Evolutionary conservation across 2,113 vertebrate genomes (phyloP), one percentile per base, ranked within the genome.

Genomic region (Gnathonemus longibarbis): DNA sequence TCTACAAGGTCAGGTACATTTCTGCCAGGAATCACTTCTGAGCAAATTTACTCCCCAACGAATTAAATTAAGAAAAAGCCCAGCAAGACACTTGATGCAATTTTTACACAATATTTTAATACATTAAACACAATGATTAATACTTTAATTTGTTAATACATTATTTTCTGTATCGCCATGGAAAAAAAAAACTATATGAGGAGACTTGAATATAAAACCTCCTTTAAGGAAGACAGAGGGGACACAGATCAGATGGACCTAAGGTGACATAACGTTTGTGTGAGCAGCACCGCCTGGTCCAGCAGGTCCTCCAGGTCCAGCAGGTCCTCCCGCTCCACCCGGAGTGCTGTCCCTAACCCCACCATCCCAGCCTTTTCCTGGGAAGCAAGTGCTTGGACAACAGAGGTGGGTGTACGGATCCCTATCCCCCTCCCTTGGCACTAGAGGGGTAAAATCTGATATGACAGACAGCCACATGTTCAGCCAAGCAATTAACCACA

Each of bases 401-500:
- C 62, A 66, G 1, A 13, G 62, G 3, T 11, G 62, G 62, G n/a
- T 31, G 24, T 11, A 70, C 62, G 11, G 24, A 70, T 31, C 9
- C 62, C 27, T 31, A n/a, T 0, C 27, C 58, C 58, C 9, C 58
- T 66, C 8, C 35, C 17, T 5, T 42, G 31, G 74, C 74, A 42
- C 13, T 39, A 80, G 35, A 39, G 35, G 74, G 31, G 35, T 42
- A 80, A 19, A 80, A 80, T 80, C 15, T 80, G 31, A 80, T 80
- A 80, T 80, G 17, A 80, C 35, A 39, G 35, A 27, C 84, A 53
- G 49, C 48, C 86, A 58, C 49, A 58, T 53, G 31, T 87, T 87
- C 86, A 87, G 15, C 50, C 56, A 88, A 45, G 56, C 87, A 45
- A 53, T 88, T 62, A 88, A 58, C 49, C 24, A 15, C 56, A 88